Evolutionary conservation across 2,113 vertebrate species (phyloP).

Genomic region (Poicephalus gulielmi): DNA sequence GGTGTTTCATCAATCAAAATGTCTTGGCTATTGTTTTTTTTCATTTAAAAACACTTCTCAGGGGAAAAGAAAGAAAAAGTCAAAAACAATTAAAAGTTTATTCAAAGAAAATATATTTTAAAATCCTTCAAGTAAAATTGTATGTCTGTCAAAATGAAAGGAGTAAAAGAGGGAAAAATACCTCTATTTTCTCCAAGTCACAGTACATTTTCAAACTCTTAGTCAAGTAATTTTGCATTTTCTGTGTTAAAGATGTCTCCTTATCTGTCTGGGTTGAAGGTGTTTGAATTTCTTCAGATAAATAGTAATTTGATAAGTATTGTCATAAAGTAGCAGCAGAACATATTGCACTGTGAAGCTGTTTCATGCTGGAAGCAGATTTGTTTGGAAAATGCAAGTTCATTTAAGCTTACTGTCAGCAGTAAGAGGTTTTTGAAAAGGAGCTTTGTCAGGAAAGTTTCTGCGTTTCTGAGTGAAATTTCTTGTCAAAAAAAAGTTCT

Average conservation of each 20-base stretch:
- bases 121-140: background rate
- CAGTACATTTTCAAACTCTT: background rate
- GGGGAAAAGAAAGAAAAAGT: background rate
- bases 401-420: constrained; percentile 1
- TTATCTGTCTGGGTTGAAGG: background rate
- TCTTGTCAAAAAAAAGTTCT: background rate
- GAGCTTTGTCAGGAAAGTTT: background rate
- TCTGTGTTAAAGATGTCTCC: background rate
- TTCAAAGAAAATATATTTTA: background rate
- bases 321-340: background rate
- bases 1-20: background rate
- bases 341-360: background rate
- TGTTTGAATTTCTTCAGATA: background rate
- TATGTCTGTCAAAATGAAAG: background rate
- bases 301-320: background rate
- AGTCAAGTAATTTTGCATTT: background rate
- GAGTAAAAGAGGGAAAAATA: background rate
- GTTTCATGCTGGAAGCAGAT: background rate
- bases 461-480: background rate
- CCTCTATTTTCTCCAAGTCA: background rate
- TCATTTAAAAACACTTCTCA: background rate
- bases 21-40: background rate
- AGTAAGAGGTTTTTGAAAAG: constrained; percentile 11
- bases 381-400: background rate
- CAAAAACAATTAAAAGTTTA: background rate